Base-by-base conservation (phyloP, 1,140 invertebrate genomes). In the Macrocentrus cingulum region DNA sequence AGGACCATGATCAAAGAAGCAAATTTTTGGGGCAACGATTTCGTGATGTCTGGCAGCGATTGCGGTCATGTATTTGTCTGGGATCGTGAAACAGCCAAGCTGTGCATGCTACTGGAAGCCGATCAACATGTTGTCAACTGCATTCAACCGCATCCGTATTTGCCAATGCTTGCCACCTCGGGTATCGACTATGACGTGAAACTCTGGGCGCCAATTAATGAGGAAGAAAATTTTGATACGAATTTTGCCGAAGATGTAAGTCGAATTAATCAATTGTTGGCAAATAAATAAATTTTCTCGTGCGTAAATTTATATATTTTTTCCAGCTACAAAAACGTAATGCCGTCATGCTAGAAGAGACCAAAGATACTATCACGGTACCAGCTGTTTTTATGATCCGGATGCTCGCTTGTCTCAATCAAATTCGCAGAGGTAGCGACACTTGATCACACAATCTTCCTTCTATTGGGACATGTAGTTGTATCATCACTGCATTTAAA, bases 111-210 rank as follows among this genome's bases (percentile, higher is more conserved):
- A 0, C 72, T 94, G 22, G 85, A 92, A 70, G 93, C 89, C 2
- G 92, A 95, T 79, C 84, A 87, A 46, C 91, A 92, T 70, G 92
- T 95, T 0, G 91, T 94, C 20, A 94, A 94, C 76, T 92, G 91
- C 74, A 69, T 94, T 0, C 91, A 92, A 68, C 92, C 93, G 0
- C 92, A 95, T 80, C 91, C 92, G 0, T 86, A 80, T 59, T 76
- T 91, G 55, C 91, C 91, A 52, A 84, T 93, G 62, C 69, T 95
- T 3, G 91, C 91, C 0, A 90, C 91, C 5, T 94, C 91, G 59
- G 93, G 93, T 6, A 94, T 95, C 56, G 93, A 95, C 72, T 92
- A 95, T 75, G 90, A 95, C 70, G 84, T 95, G 6, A 95, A 95
- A 76, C 72, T 95, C 0, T 95, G 91, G 91, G 83, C 88, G 2